Evolutionary conservation across 2,113 vertebrate genomes (phyloP).

Genomic region (Scalopus aquaticus): DNA sequence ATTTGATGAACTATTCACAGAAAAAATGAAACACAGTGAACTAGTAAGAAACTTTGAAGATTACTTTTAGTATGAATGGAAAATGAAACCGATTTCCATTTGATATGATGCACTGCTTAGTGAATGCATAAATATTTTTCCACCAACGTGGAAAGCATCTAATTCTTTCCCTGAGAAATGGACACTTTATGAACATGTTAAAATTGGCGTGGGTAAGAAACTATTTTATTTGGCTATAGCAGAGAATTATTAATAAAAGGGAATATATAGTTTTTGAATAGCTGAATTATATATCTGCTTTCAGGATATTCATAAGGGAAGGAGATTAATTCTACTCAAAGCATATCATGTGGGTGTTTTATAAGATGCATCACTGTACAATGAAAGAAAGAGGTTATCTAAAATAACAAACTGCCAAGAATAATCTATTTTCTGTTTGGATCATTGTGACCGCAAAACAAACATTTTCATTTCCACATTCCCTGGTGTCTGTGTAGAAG

Average conservation of each 20-base stretch:
- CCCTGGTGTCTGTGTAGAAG: background rate
- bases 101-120: background rate
- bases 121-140: conserved; percentile 45
- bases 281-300: background rate
- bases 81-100: conserved; percentile 11
- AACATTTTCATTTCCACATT: conserved; percentile 25
- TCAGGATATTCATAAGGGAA: background rate
- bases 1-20: conserved; percentile 85
- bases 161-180: conserved; percentile 20
- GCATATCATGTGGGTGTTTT: background rate
- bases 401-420: background rate
- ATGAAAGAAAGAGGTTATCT: background rate
- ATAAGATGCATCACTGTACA: background rate
- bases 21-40: conserved; percentile 86
- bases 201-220: background rate
- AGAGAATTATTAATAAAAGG: conserved; percentile 34
- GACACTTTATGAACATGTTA: background rate
- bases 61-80: conserved; percentile 72
- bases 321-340: background rate
- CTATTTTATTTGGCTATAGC: background rate
- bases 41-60: conserved; percentile 81
- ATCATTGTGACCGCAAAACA: background rate
- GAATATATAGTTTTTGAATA: background rate
- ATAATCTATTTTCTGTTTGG: conserved; percentile 36
- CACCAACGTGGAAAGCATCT: background rate